Base-by-base conservation (phyloP, 2,113 vertebrate genomes). In the Trematomus loennbergii region DNA sequence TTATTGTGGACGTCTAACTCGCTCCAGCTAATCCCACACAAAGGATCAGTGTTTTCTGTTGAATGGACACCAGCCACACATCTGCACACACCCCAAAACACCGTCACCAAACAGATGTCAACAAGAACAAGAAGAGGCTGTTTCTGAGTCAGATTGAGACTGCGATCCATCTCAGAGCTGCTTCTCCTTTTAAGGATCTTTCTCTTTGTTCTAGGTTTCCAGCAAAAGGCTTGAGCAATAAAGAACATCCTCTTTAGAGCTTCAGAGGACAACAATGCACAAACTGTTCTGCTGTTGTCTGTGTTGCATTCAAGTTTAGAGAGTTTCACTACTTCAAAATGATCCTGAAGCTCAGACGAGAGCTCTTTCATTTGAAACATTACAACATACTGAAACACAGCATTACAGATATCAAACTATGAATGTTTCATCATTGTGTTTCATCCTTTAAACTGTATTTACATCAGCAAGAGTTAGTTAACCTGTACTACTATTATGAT, bases 201-300 rank as follows among this genome's bases (percentile, higher is more conserved):
- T 75, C 83, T n/a, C 75, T 84, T 62, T 10, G 1, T 58, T 12
- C n/a, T n/a, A 75, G 82, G 18, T 69, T 84, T 86, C 53, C 54
- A 40, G 67, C 87, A 79, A 90, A 85, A 68, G 8, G 18, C 83
- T 92, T 94, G 91, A 75, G 88, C 87, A 94, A 94, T 80, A 87
- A 84, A 75, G 82, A 78, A 91, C 89, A 93, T 93, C 93, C 92
- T 92, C 89, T 92, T 91, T 87, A 82, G 69, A 22, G 50, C 4
- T 72, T 54, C 54, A 8, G 36, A 40, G 73, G 65, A 82, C 85
- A 84, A 81, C 84, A 85, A 74, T 78, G 69, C 69, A 86, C 66
- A 68, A 88, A 22, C 4, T 12, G 9, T 55, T 76, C 60, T 9
- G 36, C 36, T 72, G 75, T 67, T 75, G 72, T 72, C 61, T 62